Evolutionary conservation across 2,797 vertebrate genomes (phyloP).

Genomic region (Anniella stebbinsi): DNA sequence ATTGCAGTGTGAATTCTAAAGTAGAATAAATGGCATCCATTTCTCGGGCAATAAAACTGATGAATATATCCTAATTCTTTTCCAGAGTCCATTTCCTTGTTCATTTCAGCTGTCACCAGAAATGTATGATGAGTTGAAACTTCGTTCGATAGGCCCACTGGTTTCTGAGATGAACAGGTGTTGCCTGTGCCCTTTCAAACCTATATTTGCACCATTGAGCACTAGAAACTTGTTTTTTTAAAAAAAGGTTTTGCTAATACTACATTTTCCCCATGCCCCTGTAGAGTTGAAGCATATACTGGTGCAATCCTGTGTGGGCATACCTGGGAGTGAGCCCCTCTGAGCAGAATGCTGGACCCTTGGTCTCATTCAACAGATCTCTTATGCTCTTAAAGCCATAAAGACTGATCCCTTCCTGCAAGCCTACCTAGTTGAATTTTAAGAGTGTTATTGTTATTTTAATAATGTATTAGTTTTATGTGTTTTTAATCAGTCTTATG

Average conservation of each 20-base stretch:
- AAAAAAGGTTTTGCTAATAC: too few species aligned
- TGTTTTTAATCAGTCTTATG: too few species aligned
- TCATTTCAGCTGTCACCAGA: not conserved
- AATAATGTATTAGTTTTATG: too few species aligned
- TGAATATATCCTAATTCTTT: not conserved
- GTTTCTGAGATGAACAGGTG: not conserved
- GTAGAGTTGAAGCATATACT: fast-evolving
- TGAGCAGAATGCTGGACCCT: not conserved
- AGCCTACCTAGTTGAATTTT: too few species aligned
- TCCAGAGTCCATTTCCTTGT: not conserved
- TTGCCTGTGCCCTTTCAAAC: not conserved
- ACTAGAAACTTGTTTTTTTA: not conserved
- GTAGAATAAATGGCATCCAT: not conserved
- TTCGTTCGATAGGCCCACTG: too few species aligned
- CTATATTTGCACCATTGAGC: not conserved
- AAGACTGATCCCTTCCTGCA: too few species aligned
- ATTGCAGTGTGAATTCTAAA: not conserved
- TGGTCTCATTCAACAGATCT: too few species aligned
- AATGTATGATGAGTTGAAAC: not conserved
- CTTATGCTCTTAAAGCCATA: too few species aligned
- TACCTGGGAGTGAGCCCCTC: not conserved
- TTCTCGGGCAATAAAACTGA: not conserved
- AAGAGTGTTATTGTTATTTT: too few species aligned
- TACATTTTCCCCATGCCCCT: too few species aligned
- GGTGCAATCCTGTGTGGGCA: not conserved